A percentile compares a stretch with the other conserved stretches of the same genome.
phyloP scores from a whole-genome alignment of 2,888 invertebrate species.

The Eutolmus rufibarbis region DNA sequence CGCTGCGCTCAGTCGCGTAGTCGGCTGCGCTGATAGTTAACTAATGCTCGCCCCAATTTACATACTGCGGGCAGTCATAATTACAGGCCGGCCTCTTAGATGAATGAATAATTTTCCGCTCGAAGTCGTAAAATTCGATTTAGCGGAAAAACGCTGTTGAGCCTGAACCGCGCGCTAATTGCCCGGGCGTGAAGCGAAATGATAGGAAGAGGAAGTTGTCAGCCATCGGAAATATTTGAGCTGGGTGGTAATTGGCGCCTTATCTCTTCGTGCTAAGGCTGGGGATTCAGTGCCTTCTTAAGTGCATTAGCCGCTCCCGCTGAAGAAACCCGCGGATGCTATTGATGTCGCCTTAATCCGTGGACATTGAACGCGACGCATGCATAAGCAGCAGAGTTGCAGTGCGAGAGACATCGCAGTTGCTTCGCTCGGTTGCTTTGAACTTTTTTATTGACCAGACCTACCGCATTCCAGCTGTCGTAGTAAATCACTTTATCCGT shows the following conservation, averaged over 20 bases:
- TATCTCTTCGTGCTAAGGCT: neutral
- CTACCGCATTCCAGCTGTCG: constrained; percentile 33
- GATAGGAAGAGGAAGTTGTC: neutral
- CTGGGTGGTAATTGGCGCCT: neutral
- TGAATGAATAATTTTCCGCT: neutral
- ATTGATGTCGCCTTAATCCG: neutral
- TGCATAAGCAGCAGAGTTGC: neutral
- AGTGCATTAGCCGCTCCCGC: neutral
- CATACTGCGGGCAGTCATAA: neutral
- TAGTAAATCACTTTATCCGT: constrained; percentile 31
- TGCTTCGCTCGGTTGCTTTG: constrained; percentile 15
- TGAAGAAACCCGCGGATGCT: neutral
- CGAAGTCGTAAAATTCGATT: neutral
- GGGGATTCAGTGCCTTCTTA: neutral
- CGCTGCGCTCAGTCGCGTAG: neutral
- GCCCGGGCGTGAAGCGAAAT: neutral
- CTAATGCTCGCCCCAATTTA: neutral
- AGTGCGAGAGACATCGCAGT: neutral
- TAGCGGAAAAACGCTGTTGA: neutral
- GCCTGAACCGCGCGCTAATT: neutral
- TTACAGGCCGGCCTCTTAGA: neutral
- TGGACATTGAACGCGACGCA: neutral
- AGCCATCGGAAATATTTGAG: neutral
- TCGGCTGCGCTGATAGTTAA: neutral
- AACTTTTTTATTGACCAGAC: constrained; percentile 20